Evolutionary conservation across 2,113 vertebrate genomes (phyloP).

Genomic region (Herpetotheres cachinnans): DNA sequence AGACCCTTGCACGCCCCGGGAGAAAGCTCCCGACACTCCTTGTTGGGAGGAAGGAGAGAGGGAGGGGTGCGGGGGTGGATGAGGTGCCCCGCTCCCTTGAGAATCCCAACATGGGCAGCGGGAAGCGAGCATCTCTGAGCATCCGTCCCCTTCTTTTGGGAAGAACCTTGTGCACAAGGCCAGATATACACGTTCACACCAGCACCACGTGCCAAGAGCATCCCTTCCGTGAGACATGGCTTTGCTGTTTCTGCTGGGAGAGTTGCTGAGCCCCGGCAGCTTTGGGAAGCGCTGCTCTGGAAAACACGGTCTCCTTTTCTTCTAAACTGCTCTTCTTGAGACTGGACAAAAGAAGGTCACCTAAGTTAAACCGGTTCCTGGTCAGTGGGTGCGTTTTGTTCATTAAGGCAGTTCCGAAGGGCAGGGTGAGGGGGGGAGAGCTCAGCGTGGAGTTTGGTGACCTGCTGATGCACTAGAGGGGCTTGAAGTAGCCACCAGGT

Average conservation of each 20-base stretch:
- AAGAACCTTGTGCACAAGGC: not conserved
- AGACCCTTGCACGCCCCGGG: not conserved
- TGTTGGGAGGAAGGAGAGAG: not conserved
- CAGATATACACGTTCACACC: rapidly evolving
- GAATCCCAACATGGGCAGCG: not conserved
- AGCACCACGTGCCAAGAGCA: not conserved
- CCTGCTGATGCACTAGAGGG: not conserved
- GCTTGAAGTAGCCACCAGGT: not conserved
- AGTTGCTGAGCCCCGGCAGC: not conserved
- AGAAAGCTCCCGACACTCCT: not conserved
- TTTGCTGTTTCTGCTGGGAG: not conserved
- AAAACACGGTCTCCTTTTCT: not conserved
- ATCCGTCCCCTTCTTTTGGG: not conserved
- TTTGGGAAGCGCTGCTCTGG: not conserved
- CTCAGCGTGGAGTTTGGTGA: not conserved
- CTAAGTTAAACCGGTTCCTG: not conserved
- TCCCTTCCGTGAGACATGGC: not conserved
- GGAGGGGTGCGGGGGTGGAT: not conserved
- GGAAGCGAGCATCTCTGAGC: not conserved
- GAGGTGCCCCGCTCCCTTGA: not conserved
- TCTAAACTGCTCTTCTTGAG: not conserved
- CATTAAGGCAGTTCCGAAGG: not conserved
- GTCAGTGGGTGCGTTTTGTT: not conserved
- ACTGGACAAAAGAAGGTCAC: not conserved
- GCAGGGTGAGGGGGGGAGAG: not conserved